phyloP scores from a whole-genome alignment of 2,113 vertebrate species.

The Toxostoma redivivum region DNA sequence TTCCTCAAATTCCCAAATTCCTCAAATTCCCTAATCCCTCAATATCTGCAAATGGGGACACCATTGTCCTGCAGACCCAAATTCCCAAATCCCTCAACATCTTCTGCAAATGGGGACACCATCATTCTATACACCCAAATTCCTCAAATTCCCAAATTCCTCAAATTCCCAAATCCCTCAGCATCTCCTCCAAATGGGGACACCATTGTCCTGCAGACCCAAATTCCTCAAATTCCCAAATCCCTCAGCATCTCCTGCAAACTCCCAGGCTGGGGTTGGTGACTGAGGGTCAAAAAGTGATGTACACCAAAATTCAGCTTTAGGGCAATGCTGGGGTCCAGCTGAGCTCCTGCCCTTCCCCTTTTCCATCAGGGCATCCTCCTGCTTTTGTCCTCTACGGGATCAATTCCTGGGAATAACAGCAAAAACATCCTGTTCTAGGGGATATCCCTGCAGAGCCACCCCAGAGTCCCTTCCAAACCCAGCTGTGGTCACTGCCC shows the following conservation, averaged over 20 bases:
- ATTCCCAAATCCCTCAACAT: too few relatives aligned
- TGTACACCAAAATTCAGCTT: fast-evolving
- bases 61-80: not conserved
- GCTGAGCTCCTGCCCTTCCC: not conserved
- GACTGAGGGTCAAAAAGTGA: fast-evolving
- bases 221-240: too few relatives aligned
- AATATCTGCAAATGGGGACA: too few relatives aligned
- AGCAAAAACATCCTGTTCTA: not conserved
- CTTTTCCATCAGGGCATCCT: fast-evolving
- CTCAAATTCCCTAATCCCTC: too few relatives aligned
- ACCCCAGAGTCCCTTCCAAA: too few relatives aligned
- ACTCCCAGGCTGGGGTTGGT: not conserved
- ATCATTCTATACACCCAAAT: not conserved
- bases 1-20: too few relatives aligned
- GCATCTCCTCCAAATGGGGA: too few relatives aligned
- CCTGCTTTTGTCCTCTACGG: fast-evolving
- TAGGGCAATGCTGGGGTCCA: not conserved
- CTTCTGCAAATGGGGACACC: fast-evolving
- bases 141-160: too few relatives aligned
- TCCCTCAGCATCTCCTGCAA: not conserved
- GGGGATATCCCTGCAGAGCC: too few relatives aligned
- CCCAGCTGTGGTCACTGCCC: too few relatives aligned
- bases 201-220: not conserved
- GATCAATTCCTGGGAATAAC: not conserved
- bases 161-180: not conserved